Evolutionary conservation across 2,113 vertebrate genomes (phyloP).

Genomic region (Stegostoma tigrinum): DNA sequence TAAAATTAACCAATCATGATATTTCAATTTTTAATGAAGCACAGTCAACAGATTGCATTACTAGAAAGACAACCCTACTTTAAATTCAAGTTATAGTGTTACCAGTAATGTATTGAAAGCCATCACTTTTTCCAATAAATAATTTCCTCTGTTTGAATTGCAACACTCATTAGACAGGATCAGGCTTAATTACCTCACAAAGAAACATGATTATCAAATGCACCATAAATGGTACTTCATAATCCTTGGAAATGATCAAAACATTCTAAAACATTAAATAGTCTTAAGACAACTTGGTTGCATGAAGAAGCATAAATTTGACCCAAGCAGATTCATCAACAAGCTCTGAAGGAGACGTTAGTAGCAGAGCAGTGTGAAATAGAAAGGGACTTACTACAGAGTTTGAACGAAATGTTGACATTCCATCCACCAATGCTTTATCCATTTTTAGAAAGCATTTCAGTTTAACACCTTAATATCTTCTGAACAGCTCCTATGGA

Average conservation of each 20-base stretch:
- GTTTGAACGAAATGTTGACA: neutral
- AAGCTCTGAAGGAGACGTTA: neutral
- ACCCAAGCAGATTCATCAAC: neutral
- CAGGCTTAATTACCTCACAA: neutral
- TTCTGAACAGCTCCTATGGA: neutral
- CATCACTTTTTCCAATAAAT: neutral
- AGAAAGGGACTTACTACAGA: neutral
- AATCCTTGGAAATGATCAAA: neutral
- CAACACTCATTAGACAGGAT: neutral
- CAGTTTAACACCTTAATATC: neutral
- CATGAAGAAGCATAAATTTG: neutral
- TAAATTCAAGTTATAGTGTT: neutral
- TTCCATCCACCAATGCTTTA: constrained; percentile 5
- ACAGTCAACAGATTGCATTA: neutral
- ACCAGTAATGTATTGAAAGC: neutral
- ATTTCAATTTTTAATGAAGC: neutral
- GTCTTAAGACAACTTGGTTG: neutral
- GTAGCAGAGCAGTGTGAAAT: neutral
- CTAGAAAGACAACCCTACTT: neutral
- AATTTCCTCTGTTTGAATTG: neutral
- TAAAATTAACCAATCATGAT: neutral
- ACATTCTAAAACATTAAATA: neutral
- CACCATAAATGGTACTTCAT: neutral
- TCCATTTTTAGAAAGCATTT: neutral
- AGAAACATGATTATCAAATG: neutral